Evolutionary conservation across 2,797 vertebrate species (phyloP).

Genomic region (Manis javanica): DNA sequence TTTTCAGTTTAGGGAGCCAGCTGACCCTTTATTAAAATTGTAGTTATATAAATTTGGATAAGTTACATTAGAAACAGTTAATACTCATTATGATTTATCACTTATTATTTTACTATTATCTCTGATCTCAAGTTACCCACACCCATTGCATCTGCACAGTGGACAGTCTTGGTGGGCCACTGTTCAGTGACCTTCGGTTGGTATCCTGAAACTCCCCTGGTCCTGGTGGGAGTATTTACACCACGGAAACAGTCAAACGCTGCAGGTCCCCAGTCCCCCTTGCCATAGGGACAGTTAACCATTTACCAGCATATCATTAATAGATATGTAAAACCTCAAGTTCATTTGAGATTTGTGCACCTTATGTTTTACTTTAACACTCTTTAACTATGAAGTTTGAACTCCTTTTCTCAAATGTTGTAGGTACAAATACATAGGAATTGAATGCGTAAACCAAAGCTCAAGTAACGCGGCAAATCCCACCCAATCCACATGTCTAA

Average conservation of each 20-base stretch:
- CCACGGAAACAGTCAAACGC: neutral
- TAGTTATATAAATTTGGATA: neutral
- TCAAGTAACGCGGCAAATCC: neutral
- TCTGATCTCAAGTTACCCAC: rapidly evolving
- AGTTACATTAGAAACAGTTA: neutral
- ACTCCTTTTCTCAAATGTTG: neutral
- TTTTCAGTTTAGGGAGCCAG: neutral
- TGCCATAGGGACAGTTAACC: neutral
- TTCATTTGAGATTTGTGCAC: neutral
- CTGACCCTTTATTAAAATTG: neutral
- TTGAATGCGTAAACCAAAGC: neutral
- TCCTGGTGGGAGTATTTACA: neutral
- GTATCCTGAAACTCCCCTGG: neutral
- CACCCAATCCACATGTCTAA: neutral
- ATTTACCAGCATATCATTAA: neutral
- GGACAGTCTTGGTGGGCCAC: too few relatives aligned
- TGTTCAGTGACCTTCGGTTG: neutral
- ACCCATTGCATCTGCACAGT: rapidly evolving
- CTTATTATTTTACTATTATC: neutral
- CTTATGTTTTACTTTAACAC: neutral
- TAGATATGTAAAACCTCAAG: neutral
- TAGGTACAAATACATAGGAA: too few relatives aligned
- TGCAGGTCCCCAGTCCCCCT: rapidly evolving
- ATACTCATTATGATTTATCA: too few relatives aligned
- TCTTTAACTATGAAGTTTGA: neutral